Conservation (phyloP, 2,113 vertebrate genomes). For the Rhea pennata region DNA sequence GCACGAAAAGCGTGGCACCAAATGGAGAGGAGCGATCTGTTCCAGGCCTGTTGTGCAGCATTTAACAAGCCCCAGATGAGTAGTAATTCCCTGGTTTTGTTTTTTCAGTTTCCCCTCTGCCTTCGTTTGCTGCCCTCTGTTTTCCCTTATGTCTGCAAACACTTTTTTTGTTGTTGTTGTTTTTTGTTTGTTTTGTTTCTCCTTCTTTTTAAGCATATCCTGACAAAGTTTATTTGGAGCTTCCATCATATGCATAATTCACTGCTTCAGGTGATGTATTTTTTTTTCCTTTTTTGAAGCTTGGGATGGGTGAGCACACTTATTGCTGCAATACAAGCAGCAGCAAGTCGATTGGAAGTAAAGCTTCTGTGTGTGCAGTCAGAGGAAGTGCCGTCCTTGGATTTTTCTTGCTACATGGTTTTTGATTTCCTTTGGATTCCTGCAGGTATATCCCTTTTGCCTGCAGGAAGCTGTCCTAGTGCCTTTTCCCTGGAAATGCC, state of each 20-base stretch:
- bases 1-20: not conserved
- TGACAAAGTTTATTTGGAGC: not conserved
- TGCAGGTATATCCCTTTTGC: not conserved
- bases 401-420: not conserved
- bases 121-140: not conserved
- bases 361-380: not conserved
- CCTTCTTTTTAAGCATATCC: not conserved
- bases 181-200: no score
- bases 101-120: not conserved
- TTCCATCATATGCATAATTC: not conserved
- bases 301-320: not conserved
- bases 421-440: not conserved
- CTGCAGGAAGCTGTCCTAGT: not conserved
- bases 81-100: not conserved
- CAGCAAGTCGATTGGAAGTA: slow-evolving; percentile 5
- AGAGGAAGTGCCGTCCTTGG: not conserved
- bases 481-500: not conserved
- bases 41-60: not conserved
- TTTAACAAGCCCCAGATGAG: not conserved
- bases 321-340: not conserved
- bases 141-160: not conserved
- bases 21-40: not conserved
- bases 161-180: no score
- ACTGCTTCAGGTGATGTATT: not conserved
- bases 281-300: not conserved